Evolutionary conservation across 2,113 vertebrate species (phyloP).

Genomic region (Apaloderma vittatum): DNA sequence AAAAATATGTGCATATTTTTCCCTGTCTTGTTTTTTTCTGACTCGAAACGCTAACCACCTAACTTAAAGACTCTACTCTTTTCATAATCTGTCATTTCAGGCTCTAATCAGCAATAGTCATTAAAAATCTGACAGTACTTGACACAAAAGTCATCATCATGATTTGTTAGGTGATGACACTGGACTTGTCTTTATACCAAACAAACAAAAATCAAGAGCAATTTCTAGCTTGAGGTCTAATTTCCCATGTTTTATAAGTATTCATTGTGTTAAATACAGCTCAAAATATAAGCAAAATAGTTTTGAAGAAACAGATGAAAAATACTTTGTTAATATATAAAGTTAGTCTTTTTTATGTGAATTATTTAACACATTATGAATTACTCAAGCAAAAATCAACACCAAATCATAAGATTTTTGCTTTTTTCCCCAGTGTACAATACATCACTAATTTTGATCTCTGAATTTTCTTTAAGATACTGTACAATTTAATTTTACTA

Average conservation of each 20-base stretch:
- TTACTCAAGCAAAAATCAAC: neutral
- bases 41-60: neutral
- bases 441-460: neutral
- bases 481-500: neutral
- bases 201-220: slow-evolving; percentile 20
- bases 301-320: neutral
- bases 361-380: neutral
- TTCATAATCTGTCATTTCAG: slow-evolving; percentile 37
- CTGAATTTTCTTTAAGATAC: neutral
- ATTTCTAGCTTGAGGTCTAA: neutral
- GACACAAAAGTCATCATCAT: neutral
- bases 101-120: slow-evolving; percentile 2
- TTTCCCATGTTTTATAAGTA: slow-evolving; percentile 5
- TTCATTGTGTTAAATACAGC: neutral
- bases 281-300: neutral
- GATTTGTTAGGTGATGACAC: slow-evolving; percentile 46
- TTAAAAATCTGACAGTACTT: slow-evolving; percentile 26
- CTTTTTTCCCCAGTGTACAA: neutral
- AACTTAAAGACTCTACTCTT: slow-evolving; percentile 35
- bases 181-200: neutral
- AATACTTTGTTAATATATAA: neutral
- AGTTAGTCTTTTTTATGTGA: neutral
- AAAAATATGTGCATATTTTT: neutral
- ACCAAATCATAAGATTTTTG: neutral
- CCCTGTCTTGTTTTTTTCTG: neutral